Conservation (phyloP, 2,888 invertebrate species). For the Busseola fusca region DNA sequence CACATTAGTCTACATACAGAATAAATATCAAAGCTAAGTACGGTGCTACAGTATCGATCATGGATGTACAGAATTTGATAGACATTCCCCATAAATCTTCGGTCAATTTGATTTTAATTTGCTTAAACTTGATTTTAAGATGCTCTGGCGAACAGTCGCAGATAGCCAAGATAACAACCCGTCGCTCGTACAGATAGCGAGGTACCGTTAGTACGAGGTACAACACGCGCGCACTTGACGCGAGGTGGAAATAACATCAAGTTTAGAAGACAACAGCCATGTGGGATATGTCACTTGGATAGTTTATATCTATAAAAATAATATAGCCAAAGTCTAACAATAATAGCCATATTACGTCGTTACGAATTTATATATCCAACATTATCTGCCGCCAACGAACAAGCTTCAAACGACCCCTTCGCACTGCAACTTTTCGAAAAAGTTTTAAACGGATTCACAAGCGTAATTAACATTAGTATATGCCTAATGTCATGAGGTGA, state of each 20-base stretch:
- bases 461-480: conserved; percentile 45
- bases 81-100: too few species aligned
- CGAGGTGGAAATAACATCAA: not conserved
- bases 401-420: conserved; percentile 8
- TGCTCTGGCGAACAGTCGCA: not conserved
- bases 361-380: not conserved
- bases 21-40: too few species aligned
- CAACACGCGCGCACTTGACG: conserved; percentile 4
- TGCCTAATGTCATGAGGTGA: conserved; percentile 52
- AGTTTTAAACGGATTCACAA: conserved; percentile 30
- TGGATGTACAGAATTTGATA: too few species aligned
- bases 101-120: too few species aligned
- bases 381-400: conserved; percentile 9
- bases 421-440: conserved; percentile 12
- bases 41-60: too few species aligned
- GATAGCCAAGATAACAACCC: conserved; percentile 22
- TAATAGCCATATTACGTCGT: not conserved
- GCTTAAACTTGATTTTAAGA: too few species aligned
- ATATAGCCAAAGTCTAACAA: not conserved
- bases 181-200: not conserved
- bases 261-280: not conserved
- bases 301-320: not conserved
- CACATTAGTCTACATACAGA: too few species aligned
- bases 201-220: conserved; percentile 11
- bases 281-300: conserved; percentile 13